Percentiles rank a stretch among this genome's conserved stretches.
These are phyloP conservation scores for Xiphydria camelus DNA, from an alignment of 2,888 invertebrate species.

Conservation along the genomic window DNA sequence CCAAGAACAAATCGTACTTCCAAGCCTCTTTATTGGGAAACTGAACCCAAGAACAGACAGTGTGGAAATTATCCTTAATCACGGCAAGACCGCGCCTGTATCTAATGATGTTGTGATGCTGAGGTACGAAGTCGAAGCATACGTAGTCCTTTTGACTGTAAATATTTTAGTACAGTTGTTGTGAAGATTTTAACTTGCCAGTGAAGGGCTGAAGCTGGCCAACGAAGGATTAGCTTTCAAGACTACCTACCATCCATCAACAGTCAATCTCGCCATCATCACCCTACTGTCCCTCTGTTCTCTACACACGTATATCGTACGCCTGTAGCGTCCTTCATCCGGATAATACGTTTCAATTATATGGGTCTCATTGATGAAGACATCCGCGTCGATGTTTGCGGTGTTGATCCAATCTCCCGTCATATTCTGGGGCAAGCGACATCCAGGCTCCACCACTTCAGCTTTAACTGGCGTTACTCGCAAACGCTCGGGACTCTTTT, in stretches of 20 bases:
- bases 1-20: slow-evolving; percentile 83
- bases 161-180: slow-evolving; percentile 23
- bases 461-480: slow-evolving; percentile 86
- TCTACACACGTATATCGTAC: slow-evolving; percentile 91
- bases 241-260: slow-evolving; percentile 80
- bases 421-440: slow-evolving; percentile 91
- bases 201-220: not conserved
- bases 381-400: slow-evolving; percentile 94
- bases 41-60: slow-evolving; percentile 93
- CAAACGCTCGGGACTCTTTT: slow-evolving; percentile 89
- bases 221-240: not conserved
- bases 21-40: slow-evolving; percentile 82
- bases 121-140: slow-evolving; percentile 94
- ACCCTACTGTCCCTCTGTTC: slow-evolving; percentile 88
- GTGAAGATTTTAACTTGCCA: not conserved
- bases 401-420: slow-evolving; percentile 96
- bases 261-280: slow-evolving; percentile 95
- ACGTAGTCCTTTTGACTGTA: slow-evolving; percentile 93
- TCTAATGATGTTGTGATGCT: slow-evolving; percentile 93
- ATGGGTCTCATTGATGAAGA: slow-evolving; percentile 92
- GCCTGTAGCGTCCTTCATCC: slow-evolving; percentile 84
- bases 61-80: slow-evolving; percentile 87
- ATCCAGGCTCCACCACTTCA: slow-evolving; percentile 88
- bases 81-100: slow-evolving; percentile 87
- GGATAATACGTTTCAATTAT: slow-evolving; percentile 95